Evolutionary conservation across 2,113 vertebrate species (phyloP), one percentile per base, ranked within the genome.

Genomic region (Nannospalax galili): DNA sequence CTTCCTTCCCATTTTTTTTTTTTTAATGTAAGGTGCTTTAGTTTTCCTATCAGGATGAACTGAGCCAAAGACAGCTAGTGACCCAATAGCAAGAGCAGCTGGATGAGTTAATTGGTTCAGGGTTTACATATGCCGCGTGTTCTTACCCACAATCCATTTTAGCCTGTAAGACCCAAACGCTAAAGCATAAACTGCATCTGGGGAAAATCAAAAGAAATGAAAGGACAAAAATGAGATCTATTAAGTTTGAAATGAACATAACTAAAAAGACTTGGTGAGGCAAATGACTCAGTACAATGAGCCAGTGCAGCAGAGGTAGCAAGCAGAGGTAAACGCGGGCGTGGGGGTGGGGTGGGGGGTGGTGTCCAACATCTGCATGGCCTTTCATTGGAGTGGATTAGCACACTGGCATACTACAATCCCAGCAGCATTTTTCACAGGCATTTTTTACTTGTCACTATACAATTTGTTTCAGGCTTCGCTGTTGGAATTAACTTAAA

Each of bases 401-500:
- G 80, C 35, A 56, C 80, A 20, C 72, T 78, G 84, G 86, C 56
- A 60, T 74, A 75, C 14, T 58, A 35, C 28, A 91, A 82, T 89
- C 40, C 45, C 17, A 74, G 89, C 91, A 95, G 80, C 37, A 15
- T 70, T 95, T 92, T 64, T 82, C 75, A 80, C 87, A 95, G 84
- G 94, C 10, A 93, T 94, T 95, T 97, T 95, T 97, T 86, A 95
- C 94, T 86, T 95, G 97, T 90, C 96, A 94, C 80, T 90, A 10
- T 35, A 80, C 84, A 94, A 94, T 94, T 97, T 96, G 92, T 92
- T 95, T 96, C 89, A 93, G 89, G 96, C 45, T 94, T 94, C 85
- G 60, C 86, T 93, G 94, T 98, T 97, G 95, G 92, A 97, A 79
- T 93, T 62, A 88, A 80, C 79, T 97, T 87, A 94, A 96, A 97